Evolutionary conservation across 1,140 invertebrate species (phyloP), one percentile per base, ranked within the genome.

Genomic region (Bombus breviceps): DNA sequence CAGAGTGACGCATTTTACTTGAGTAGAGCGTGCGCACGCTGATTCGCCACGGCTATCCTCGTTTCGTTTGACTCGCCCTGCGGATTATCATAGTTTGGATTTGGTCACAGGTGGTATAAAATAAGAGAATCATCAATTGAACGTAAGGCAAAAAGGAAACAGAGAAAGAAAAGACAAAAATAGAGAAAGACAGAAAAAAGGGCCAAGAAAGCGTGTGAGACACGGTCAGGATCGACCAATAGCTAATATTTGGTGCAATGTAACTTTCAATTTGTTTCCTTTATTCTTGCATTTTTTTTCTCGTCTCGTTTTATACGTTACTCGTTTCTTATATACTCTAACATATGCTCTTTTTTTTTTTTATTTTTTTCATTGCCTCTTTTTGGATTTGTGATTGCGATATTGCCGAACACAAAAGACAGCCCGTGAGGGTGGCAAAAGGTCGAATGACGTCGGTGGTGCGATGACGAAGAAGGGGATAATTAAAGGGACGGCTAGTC

Each of bases 21-120:
- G 94, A 98, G 96, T 93, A 98, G 97, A 93, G 97, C 97, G 95
- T 98, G 97, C 92, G 97, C 97, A 91, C 97, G 96, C 95, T 98
- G 97, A 95, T 98, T 98, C 92, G 97, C 97, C 93, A 97, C 96
- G 93, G 97, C 97, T 97, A 98, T 98, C 96, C 97, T 97, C 91
- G 97, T 97, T 96, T 95, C 95, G 89, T 96, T 96, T 53, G 96
- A 96, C 80, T 95, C 94, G 77, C 94, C 95, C 95, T 96, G 92
- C 75, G 93, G 92, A 91, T 91, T 90, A 91, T 83, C 81, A 85
- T 22, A 85, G 78, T 86, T 88, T n/a, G 86, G 85, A 77, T 90
- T 89, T 89, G 88, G 69, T 90, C 86, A 89, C 39, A 90, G 85
- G 82, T 66, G 83, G 68, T 57, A 81, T 25, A 85, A 71, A 69